Conservation (phyloP, 2,888 invertebrate genomes). For the Plagodis pulveraria region DNA sequence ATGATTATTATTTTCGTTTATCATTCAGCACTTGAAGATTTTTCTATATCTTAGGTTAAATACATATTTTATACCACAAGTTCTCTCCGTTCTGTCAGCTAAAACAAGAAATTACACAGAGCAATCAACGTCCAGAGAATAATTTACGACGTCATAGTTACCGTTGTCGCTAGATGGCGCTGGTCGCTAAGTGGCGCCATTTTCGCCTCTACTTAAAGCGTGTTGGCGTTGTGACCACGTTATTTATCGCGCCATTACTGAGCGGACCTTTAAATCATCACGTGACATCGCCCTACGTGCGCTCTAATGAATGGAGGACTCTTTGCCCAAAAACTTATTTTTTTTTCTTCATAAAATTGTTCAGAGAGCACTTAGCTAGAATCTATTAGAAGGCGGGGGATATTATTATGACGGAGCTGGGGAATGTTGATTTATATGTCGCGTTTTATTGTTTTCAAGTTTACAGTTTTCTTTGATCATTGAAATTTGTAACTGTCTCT, state of each 20-base stretch:
- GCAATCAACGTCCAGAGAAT: slow-evolving; percentile 34
- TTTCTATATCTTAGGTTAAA: too few species aligned
- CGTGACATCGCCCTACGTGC: slow-evolving; percentile 75
- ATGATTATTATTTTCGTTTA: too few species aligned
- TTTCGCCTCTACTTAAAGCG: slow-evolving; percentile 40
- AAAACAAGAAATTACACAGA: slow-evolving; percentile 20
- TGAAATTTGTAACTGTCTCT: background rate
- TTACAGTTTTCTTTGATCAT: background rate
- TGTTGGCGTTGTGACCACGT: slow-evolving; percentile 70
- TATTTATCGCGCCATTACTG: slow-evolving; percentile 85
- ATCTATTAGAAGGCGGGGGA: slow-evolving; percentile 65
- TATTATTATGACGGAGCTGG: slow-evolving; percentile 29
- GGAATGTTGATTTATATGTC: slow-evolving; percentile 50
- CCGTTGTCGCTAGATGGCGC: slow-evolving; percentile 42
- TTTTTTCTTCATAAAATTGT: slow-evolving; percentile 78
- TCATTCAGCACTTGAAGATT: too few species aligned
- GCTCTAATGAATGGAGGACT: slow-evolving; percentile 80
- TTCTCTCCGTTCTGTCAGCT: background rate
- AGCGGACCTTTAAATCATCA: slow-evolving; percentile 82
- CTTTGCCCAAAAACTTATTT: slow-evolving; percentile 60
- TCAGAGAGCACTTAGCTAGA: slow-evolving; percentile 73
- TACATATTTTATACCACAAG: too few species aligned
- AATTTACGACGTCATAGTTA: slow-evolving; percentile 32
- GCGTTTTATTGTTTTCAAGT: slow-evolving; percentile 42
- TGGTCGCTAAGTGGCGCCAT: slow-evolving; percentile 44